phyloP scores from a whole-genome alignment of 2,888 invertebrate genomes.

The Timandra comae region DNA sequence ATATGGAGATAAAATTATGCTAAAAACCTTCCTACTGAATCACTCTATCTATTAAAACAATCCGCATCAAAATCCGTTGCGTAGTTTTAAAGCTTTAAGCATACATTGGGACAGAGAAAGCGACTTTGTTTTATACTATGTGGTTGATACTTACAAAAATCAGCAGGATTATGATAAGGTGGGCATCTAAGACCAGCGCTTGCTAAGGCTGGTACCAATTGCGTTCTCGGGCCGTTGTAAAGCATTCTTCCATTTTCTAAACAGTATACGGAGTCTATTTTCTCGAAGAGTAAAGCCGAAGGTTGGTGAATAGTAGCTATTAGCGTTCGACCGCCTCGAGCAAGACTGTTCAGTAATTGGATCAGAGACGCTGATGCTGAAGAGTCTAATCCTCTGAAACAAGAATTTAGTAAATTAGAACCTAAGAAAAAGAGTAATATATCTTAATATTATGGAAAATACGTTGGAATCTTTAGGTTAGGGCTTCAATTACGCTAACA shows the following conservation, averaged over 20 bases:
- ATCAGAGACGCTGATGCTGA: conserved; percentile 91
- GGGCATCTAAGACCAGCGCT: conserved; percentile 89
- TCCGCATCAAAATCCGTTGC: too few species aligned
- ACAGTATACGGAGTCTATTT: conserved; percentile 93
- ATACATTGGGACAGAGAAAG: too few species aligned
- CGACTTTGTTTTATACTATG: too few species aligned
- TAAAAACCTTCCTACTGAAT: too few species aligned
- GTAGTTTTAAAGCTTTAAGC: too few species aligned
- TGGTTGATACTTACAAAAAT: conserved; percentile 87
- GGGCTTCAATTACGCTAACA: too few species aligned
- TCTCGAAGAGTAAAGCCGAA: conserved; percentile 93
- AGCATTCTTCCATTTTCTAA: conserved; percentile 89
- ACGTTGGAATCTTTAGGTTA: too few species aligned
- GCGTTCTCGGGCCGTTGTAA: conserved; percentile 85
- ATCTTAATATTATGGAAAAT: too few species aligned
- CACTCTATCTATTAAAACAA: too few species aligned
- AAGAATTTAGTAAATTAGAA: conserved; percentile 3
- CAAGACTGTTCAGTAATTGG: conserved; percentile 85
- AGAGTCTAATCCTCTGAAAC: conserved; percentile 90
- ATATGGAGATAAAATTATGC: too few species aligned
- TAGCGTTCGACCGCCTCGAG: conserved; percentile 90
- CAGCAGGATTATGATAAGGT: conserved; percentile 96
- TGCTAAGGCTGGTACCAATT: conserved; percentile 86
- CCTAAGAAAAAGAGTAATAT: too few species aligned
- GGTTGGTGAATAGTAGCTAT: conserved; percentile 97